These are phyloP conservation scores for Philereme vetulata DNA, from an alignment of 2,888 invertebrate species.

Conservation along the genomic window DNA sequence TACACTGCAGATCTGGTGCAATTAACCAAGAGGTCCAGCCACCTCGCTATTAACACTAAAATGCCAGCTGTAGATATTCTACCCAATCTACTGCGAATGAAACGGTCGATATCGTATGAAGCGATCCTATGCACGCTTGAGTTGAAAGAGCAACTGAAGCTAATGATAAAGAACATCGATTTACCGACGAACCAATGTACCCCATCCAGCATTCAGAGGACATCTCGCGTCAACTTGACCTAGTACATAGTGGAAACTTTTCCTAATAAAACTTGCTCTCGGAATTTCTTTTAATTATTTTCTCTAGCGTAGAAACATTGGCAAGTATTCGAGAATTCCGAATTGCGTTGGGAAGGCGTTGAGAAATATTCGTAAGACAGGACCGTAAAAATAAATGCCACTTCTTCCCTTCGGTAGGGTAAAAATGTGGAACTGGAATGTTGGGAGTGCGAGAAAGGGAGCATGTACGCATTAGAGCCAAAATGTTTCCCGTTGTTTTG, in stretches of 20 bases:
- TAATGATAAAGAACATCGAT: conserved; percentile 52
- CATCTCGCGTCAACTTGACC: conserved; percentile 26
- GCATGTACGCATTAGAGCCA: conserved; percentile 46
- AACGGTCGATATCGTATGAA: conserved; percentile 69
- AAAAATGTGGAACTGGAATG: conserved; percentile 63
- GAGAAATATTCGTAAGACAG: conserved; percentile 65
- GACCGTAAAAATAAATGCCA: conserved; percentile 67
- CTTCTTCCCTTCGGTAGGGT: conserved; percentile 51
- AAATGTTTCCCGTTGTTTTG: conserved; percentile 52
- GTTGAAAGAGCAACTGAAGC: conserved; percentile 59
- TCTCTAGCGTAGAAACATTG: conserved; percentile 47
- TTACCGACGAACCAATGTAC: conserved; percentile 44
- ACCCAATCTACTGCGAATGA: conserved; percentile 59
- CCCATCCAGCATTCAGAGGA: conserved; percentile 51
- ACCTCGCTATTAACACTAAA: conserved; percentile 8
- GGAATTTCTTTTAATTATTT: conserved; percentile 45
- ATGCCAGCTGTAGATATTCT: conserved; percentile 44
- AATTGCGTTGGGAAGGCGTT: conserved; percentile 55
- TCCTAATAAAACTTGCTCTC: conserved; percentile 46
- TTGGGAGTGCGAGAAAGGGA: conserved; percentile 53
- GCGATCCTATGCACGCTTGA: conserved; percentile 64
- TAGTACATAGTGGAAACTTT: conserved; percentile 32
- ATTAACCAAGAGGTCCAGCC: conserved; percentile 42
- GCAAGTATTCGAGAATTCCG: conserved; percentile 61
- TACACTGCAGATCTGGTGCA: conserved; percentile 58